Evolutionary conservation across 2,113 vertebrate species (phyloP).

Genomic region (Xenopus borealis): DNA sequence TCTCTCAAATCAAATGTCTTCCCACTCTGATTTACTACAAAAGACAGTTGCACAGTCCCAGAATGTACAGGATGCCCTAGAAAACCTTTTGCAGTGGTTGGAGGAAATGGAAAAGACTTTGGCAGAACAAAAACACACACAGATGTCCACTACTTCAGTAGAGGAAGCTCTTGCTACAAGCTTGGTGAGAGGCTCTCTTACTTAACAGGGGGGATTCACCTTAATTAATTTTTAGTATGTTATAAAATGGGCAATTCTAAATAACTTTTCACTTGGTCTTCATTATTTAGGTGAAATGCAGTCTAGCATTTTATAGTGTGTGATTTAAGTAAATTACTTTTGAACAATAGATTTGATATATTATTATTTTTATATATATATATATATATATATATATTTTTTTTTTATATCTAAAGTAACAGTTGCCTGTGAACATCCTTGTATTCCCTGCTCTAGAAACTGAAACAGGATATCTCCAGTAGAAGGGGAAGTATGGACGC

Average conservation of each 20-base stretch:
- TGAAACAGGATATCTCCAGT: constrained; percentile 88
- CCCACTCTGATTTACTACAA: constrained; percentile 84
- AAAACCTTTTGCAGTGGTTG: constrained; percentile 79
- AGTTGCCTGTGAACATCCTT: not conserved
- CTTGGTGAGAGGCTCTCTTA: constrained; percentile 64
- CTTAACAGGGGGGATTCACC: no score
- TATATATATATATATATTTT: not conserved
- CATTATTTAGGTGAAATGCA: no score
- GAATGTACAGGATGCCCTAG: constrained; percentile 90
- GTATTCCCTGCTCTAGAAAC: constrained; percentile 69
- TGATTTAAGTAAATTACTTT: not conserved
- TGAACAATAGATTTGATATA: not conserved
- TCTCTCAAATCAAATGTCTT: constrained; percentile 74
- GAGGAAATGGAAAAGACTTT: constrained; percentile 69
- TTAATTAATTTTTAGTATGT: no score
- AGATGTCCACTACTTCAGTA: constrained; percentile 73
- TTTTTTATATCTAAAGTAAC: not conserved
- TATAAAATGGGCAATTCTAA: no score
- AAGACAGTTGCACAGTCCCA: constrained; percentile 90
- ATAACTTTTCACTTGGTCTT: no score
- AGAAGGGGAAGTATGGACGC: constrained; percentile 88
- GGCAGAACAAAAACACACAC: constrained; percentile 57
- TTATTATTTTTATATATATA: not conserved
- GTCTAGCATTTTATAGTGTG: no score
- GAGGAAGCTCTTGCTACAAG: constrained; percentile 84